phyloP scores from a whole-genome alignment of 2,113 vertebrate species.

The Paracanthobrama guichenoti region DNA sequence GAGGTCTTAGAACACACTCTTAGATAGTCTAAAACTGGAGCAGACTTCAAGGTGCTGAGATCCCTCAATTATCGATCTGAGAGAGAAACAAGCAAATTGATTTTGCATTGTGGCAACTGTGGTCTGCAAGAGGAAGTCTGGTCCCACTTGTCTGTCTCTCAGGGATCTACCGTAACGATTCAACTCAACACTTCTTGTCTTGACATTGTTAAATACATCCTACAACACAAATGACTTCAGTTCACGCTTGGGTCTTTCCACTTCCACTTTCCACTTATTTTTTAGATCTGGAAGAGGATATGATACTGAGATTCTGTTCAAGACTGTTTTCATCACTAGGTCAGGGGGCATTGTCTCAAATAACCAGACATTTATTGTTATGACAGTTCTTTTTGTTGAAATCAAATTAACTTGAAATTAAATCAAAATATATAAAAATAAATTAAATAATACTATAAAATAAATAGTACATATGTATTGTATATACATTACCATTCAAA shows the following conservation, averaged over 20 bases:
- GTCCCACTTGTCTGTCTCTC: slow-evolving; percentile 5
- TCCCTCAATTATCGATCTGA: slow-evolving; percentile 50
- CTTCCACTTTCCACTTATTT: background rate
- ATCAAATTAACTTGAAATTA: too few relatives aligned
- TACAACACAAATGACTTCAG: background rate
- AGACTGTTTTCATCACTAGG: background rate
- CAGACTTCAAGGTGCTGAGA: slow-evolving; percentile 30
- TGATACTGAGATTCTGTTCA: background rate
- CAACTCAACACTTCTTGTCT: background rate
- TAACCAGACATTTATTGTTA: background rate
- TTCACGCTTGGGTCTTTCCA: background rate
- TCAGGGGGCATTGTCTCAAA: background rate
- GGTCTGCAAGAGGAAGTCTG: slow-evolving; percentile 5
- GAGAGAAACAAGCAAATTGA: slow-evolving; percentile 55
- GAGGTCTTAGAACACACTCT: slow-evolving; percentile 32
- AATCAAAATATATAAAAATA: too few relatives aligned
- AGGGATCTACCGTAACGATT: slow-evolving; percentile 1
- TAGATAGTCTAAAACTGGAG: slow-evolving; percentile 11
- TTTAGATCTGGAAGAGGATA: background rate
- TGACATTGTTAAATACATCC: slow-evolving; percentile 17
- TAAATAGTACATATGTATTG: background rate
- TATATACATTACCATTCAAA: background rate
- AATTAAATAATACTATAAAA: background rate
- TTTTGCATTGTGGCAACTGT: slow-evolving; percentile 31
- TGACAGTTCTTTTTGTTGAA: background rate